Conservation (phyloP, 2,888 invertebrate genomes). For the Hipparchia semele region DNA sequence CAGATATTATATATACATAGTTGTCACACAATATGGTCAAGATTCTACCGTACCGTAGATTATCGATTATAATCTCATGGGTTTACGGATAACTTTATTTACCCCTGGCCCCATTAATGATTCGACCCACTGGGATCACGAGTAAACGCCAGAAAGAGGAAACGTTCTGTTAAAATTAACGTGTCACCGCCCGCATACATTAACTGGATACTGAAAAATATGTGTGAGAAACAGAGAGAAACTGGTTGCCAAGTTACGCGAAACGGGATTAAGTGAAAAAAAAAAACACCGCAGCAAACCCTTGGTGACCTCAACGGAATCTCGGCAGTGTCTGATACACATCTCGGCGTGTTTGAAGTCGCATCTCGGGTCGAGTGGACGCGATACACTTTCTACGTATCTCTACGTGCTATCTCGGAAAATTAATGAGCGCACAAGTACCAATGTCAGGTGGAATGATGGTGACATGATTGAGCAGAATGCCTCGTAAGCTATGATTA, state of each 20-base stretch:
- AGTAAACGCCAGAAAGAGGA: too few relatives aligned
- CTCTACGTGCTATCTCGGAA: constrained; percentile 46
- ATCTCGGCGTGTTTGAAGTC: constrained; percentile 50
- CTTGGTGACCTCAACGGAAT: constrained; percentile 46
- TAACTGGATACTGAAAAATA: neutral
- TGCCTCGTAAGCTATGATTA: constrained; percentile 20
- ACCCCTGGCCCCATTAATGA: too few relatives aligned
- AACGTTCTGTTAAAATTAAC: too few relatives aligned
- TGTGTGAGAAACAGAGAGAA: constrained; percentile 29
- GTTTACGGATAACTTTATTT: too few relatives aligned
- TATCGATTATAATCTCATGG: too few relatives aligned
- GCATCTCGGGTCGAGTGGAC: constrained; percentile 28
- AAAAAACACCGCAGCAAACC: constrained; percentile 32
- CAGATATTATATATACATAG: too few relatives aligned
- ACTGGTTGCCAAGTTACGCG: constrained; percentile 42
- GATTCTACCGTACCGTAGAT: too few relatives aligned
- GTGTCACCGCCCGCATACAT: too few relatives aligned
- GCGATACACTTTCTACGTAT: constrained; percentile 51
- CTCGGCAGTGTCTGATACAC: constrained; percentile 45
- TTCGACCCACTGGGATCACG: too few relatives aligned
- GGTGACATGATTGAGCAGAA: constrained; percentile 39
- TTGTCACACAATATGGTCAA: too few relatives aligned
- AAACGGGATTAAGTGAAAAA: constrained; percentile 29
- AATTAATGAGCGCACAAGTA: constrained; percentile 47
- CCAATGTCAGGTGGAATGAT: constrained; percentile 38